These are phyloP conservation scores for Malthinus flaveolus DNA, from an alignment of 2,888 invertebrate genomes.

Conservation along the genomic window DNA sequence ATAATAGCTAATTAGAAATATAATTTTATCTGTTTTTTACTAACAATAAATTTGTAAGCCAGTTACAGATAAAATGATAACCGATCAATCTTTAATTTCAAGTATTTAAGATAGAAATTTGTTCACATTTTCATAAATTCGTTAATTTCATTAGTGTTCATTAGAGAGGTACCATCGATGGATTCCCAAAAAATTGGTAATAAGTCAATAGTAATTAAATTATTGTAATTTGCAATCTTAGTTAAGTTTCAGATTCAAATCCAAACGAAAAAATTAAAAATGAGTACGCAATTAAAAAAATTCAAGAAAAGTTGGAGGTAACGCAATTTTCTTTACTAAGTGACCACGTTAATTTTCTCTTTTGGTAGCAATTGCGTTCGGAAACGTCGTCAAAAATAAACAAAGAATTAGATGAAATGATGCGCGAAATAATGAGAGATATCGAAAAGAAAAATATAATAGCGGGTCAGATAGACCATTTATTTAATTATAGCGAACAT, in stretches of 20 bases:
- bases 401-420: constrained; percentile 16
- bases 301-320: constrained; percentile 19
- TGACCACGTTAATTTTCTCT: neutral
- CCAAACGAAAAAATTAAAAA: constrained; percentile 4
- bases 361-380: constrained; percentile 7
- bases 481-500: constrained; percentile 8
- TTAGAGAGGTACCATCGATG: too few relatives aligned
- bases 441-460: constrained; percentile 6
- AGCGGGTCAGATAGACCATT: constrained; percentile 3
- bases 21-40: too few relatives aligned
- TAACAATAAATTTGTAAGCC: too few relatives aligned
- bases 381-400: constrained; percentile 11
- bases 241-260: neutral
- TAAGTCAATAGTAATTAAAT: too few relatives aligned
- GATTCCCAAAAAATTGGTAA: too few relatives aligned
- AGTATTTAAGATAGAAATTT: too few relatives aligned
- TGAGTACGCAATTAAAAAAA: constrained; percentile 7
- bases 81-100: too few relatives aligned
- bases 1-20: too few relatives aligned
- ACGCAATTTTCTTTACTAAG: neutral
- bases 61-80: too few relatives aligned
- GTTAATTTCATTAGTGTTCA: too few relatives aligned
- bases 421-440: constrained; percentile 6
- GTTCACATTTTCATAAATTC: too few relatives aligned
- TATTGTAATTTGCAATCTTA: too few relatives aligned